Conservation (phyloP, 2,113 vertebrate genomes). For the Cettia cetti region DNA sequence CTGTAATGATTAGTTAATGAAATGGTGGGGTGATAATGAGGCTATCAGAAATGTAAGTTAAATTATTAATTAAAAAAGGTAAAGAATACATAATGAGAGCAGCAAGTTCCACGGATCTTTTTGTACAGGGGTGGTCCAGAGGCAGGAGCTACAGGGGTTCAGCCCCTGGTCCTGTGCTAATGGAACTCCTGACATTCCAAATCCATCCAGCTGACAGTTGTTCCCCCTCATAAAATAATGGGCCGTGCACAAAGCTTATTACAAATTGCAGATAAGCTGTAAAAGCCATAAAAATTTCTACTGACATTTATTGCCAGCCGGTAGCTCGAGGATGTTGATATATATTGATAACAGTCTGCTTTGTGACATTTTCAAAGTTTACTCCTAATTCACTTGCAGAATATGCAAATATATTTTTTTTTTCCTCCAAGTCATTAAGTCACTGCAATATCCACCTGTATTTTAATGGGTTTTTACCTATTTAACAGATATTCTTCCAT, state of each 20-base stretch:
- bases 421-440: constrained; percentile 1
- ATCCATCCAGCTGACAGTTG: constrained; percentile 67
- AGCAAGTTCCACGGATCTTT: constrained; percentile 37
- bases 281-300: constrained; percentile 68
- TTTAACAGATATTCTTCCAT: background rate
- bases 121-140: constrained; percentile 54
- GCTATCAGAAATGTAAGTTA: constrained; percentile 67
- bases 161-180: constrained; percentile 61
- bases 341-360: constrained; percentile 72
- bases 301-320: constrained; percentile 71
- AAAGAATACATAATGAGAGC: constrained; percentile 65
- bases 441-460: background rate
- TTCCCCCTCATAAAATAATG: constrained; percentile 63
- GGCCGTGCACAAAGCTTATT: constrained; percentile 56
- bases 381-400: constrained; percentile 65
- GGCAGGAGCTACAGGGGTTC: background rate
- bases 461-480: background rate
- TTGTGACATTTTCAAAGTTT: constrained; percentile 75
- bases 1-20: constrained; percentile 73
- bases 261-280: constrained; percentile 67
- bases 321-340: constrained; percentile 74
- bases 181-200: constrained; percentile 73
- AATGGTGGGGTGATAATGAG: constrained; percentile 70
- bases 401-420: constrained; percentile 39
- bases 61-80: constrained; percentile 82